These are phyloP conservation scores for Halcyon senegalensis DNA, from an alignment of 2,113 vertebrate species.

Conservation along the genomic window DNA sequence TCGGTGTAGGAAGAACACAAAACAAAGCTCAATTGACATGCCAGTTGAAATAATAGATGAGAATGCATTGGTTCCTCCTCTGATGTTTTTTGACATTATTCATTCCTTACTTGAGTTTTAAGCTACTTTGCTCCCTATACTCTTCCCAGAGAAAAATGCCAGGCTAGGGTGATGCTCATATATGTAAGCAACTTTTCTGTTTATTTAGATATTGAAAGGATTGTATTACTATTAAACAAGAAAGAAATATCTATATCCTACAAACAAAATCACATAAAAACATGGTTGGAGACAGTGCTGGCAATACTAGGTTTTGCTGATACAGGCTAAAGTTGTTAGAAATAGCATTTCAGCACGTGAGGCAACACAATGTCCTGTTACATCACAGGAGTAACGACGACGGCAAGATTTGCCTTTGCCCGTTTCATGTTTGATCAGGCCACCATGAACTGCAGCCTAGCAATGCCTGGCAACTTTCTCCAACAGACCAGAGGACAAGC, in stretches of 20 bases:
- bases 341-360: background rate
- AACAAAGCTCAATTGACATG: background rate
- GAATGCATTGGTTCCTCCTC: background rate
- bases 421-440: background rate
- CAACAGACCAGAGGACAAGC: background rate
- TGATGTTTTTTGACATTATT: background rate
- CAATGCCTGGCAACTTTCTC: background rate
- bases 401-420: background rate
- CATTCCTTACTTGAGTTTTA: background rate
- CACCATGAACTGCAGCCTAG: background rate
- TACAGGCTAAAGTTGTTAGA: background rate
- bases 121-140: background rate
- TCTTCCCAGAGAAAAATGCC: background rate
- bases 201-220: background rate
- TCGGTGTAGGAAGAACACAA: background rate
- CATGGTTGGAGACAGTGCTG: background rate
- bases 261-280: background rate
- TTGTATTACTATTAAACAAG: background rate
- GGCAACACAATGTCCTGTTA: background rate
- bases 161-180: background rate
- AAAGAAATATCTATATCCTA: background rate
- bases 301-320: background rate
- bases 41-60: background rate
- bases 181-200: background rate
- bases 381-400: background rate